Conservation (phyloP, 2,888 invertebrate species). For the Calameuta idolon region DNA sequence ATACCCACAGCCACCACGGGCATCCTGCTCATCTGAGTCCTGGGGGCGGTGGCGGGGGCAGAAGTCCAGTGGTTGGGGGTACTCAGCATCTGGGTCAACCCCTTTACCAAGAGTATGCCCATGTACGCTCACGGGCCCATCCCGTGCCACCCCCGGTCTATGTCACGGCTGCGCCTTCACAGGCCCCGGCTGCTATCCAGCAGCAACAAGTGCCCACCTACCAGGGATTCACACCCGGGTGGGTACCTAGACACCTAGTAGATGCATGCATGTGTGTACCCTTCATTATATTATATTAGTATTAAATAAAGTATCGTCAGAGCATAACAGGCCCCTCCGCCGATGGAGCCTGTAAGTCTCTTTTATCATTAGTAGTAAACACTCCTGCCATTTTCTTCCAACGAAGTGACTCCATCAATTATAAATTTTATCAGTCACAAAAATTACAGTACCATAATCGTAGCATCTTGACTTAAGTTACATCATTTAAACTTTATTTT, state of each 20-base stretch:
- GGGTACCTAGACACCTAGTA: slow-evolving; percentile 66
- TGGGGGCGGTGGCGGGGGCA: slow-evolving; percentile 54
- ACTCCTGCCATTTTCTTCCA: neutral
- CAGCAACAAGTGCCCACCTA: slow-evolving; percentile 67
- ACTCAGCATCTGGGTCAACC: slow-evolving; percentile 73
- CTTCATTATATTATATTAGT: slow-evolving; percentile 49
- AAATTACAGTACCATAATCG: neutral
- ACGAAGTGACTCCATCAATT: neutral
- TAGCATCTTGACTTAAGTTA: neutral
- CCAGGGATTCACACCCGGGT: slow-evolving; percentile 67
- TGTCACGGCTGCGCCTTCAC: slow-evolving; percentile 72
- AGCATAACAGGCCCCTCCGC: neutral
- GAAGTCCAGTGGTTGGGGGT: slow-evolving; percentile 68
- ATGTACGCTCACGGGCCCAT: slow-evolving; percentile 62
- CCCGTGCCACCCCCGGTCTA: slow-evolving; percentile 78
- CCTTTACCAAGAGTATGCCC: slow-evolving; percentile 72
- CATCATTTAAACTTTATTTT: neutral
- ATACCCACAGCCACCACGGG: slow-evolving; percentile 57
- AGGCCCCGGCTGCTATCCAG: slow-evolving; percentile 62
- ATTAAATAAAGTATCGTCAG: neutral
- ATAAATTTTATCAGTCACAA: neutral
- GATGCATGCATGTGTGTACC: slow-evolving; percentile 67
- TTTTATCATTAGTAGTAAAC: neutral
- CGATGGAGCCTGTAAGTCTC: neutral
- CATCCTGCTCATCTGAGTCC: slow-evolving; percentile 60